Conservation (phyloP, 2,797 vertebrate genomes). For the Scolopax rusticola region DNA sequence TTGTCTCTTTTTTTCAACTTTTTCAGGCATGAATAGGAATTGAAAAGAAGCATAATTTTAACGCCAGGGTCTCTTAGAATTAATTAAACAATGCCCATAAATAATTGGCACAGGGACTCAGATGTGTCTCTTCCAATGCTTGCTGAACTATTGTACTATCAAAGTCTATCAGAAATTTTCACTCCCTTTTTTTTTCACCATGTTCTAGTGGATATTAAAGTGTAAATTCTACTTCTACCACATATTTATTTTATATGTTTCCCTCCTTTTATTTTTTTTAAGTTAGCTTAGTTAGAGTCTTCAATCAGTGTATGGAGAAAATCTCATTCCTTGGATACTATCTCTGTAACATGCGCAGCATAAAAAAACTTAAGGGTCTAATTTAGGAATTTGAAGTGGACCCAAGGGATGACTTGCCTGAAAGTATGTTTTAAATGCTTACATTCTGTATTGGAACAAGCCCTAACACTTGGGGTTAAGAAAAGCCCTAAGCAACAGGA, state of each 20-base stretch:
- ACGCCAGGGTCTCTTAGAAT: not conserved
- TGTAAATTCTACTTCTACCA: not conserved
- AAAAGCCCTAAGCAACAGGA: not conserved
- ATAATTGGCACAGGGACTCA: not conserved
- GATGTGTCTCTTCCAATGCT: not conserved
- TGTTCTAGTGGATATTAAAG: not conserved
- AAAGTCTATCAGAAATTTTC: not conserved
- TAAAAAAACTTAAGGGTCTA: not conserved
- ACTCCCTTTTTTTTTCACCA: not conserved
- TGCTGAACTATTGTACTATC: not conserved
- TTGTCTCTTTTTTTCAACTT: not conserved
- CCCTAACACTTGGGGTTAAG: not conserved
- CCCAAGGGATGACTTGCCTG: not conserved
- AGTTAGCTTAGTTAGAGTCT: not conserved
- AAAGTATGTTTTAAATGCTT: conserved; percentile 12
- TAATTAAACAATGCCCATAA: not conserved
- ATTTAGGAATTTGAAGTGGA: not conserved
- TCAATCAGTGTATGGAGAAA: not conserved
- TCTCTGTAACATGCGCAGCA: not conserved
- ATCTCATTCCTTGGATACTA: not conserved
- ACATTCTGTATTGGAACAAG: not conserved
- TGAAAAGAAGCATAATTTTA: not conserved
- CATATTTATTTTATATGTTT: not conserved
- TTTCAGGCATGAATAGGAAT: not conserved
- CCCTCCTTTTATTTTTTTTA: not conserved